Evolutionary conservation across 1,140 invertebrate species (phyloP).

Genomic region (Lethocerus indicus): DNA sequence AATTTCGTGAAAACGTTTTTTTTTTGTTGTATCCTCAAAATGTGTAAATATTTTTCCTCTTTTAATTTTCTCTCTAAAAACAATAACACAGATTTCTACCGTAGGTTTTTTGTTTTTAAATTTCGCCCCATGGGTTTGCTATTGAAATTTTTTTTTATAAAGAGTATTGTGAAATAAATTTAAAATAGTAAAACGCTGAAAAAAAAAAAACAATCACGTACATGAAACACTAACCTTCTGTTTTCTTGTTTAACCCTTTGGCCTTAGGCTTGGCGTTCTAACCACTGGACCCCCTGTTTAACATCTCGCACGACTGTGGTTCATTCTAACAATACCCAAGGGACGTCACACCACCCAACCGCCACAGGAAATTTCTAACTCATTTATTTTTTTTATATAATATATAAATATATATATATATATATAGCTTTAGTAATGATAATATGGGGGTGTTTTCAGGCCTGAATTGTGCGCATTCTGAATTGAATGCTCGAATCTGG

Average conservation of each 20-base stretch:
- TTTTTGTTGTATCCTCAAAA: too few species aligned
- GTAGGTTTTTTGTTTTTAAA: not conserved
- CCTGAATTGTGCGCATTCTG: too few species aligned
- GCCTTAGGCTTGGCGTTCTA: slow-evolving; percentile 10
- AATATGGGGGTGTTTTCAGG: too few species aligned
- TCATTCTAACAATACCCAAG: slow-evolving; percentile 8
- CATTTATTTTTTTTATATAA: slow-evolving; percentile 6
- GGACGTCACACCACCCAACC: slow-evolving; percentile 11
- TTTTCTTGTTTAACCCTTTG: slow-evolving; percentile 10
- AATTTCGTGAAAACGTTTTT: too few species aligned
- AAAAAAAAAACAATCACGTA: not conserved
- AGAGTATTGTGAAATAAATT: slow-evolving; percentile 6
- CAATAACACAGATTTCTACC: not conserved
- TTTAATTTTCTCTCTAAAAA: not conserved
- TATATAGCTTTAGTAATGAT: too few species aligned
- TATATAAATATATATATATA: too few species aligned
- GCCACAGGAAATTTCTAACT: slow-evolving; percentile 3
- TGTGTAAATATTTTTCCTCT: not conserved
- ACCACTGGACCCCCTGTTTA: slow-evolving; percentile 2
- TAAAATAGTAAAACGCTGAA: not conserved
- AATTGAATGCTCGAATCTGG: too few species aligned
- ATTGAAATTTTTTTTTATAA: not conserved
- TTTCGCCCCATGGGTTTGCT: not conserved
- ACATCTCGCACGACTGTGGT: slow-evolving; percentile 11
- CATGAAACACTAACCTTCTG: slow-evolving; percentile 12